phyloP scores from a whole-genome alignment of 2,888 invertebrate genomes.

The Plebejus melissa region DNA sequence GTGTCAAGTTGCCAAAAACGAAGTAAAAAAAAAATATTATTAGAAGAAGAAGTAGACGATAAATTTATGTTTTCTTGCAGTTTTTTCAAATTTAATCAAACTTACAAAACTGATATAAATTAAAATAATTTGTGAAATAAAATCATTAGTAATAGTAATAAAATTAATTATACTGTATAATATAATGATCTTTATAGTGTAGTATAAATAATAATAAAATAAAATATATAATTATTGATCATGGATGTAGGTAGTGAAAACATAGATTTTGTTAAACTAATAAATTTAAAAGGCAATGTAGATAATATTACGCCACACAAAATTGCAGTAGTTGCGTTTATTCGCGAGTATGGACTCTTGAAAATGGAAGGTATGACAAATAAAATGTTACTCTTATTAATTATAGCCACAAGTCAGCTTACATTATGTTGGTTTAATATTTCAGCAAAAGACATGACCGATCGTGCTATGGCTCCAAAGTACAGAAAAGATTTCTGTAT shows the following conservation, averaged over 20 bases:
- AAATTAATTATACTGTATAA: not conserved
- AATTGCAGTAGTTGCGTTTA: constrained; percentile 86
- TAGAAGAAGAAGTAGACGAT: no score
- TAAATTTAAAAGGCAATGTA: constrained; percentile 65
- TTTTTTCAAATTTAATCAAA: no score
- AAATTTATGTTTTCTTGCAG: no score
- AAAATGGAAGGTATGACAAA: constrained; percentile 66
- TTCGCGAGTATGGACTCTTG: constrained; percentile 85
- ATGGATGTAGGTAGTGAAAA: constrained; percentile 63
- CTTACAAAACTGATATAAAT: no score
- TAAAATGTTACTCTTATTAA: not conserved
- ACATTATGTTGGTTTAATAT: constrained; percentile 36
- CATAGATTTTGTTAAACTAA: constrained; percentile 61
- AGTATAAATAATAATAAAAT: not conserved
- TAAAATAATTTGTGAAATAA: not conserved
- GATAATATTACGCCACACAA: constrained; percentile 89
- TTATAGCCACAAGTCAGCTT: not conserved
- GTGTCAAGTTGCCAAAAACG: no score
- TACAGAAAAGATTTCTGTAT: constrained; percentile 89
- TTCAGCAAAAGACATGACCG: constrained; percentile 76
- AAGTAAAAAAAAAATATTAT: no score
- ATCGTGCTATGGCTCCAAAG: constrained; percentile 74
- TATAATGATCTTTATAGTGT: not conserved
- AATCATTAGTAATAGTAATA: no score
- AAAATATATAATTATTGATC: not conserved